A percentile compares a stretch with the other conserved stretches of the same genome.
Conservation (phyloP, 2,888 invertebrate genomes). For the Heterodera filipjevi region DNA sequence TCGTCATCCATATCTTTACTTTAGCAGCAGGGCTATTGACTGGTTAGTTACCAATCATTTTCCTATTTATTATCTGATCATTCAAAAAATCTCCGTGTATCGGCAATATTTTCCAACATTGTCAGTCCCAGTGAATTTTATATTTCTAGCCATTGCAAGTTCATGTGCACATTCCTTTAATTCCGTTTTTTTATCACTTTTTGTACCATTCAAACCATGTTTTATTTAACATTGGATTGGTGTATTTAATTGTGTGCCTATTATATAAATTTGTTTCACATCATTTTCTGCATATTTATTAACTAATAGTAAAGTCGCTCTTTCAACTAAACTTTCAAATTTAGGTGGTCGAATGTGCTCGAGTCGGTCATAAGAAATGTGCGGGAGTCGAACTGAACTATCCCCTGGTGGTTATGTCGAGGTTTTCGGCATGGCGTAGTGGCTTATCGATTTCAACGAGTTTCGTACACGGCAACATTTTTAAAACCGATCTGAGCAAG, state of each 20-base stretch:
- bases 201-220: neutral
- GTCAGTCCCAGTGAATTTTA: slow-evolving; percentile 1
- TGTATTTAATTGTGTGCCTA: neutral
- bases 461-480: slow-evolving; percentile 54
- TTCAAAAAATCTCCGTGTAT: neutral
- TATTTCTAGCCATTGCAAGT: slow-evolving; percentile 8
- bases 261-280: neutral
- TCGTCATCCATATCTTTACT: too few species aligned
- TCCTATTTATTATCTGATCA: too few species aligned
- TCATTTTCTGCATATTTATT: neutral
- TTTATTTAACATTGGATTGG: too few species aligned
- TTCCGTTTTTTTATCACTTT: neutral
- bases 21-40: too few species aligned
- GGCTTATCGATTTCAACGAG: slow-evolving; percentile 23
- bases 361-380: slow-evolving; percentile 49
- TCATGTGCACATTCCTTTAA: slow-evolving; percentile 1
- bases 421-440: slow-evolving; percentile 36
- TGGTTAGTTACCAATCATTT: neutral
- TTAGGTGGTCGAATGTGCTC: slow-evolving; percentile 61
- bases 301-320: neutral
- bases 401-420: slow-evolving; percentile 47
- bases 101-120: neutral
- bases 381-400: slow-evolving; percentile 61
- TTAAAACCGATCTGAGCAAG: slow-evolving; percentile 53
- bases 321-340: slow-evolving; percentile 25